phyloP scores from a whole-genome alignment of 2,797 vertebrate species.

The Cyprinella venusta region DNA sequence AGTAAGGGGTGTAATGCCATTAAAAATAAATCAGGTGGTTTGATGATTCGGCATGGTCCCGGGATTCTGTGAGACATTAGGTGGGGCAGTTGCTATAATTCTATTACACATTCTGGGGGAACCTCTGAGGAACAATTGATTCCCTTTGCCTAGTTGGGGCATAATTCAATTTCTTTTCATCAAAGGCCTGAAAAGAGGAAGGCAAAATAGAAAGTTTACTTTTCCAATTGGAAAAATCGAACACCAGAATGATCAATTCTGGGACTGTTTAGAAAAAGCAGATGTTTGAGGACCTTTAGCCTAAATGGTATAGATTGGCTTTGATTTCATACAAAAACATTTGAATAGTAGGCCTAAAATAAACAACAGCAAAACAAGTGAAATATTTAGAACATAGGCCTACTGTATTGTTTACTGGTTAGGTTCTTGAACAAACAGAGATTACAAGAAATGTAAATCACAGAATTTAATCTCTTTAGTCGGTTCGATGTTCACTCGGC shows the following conservation, averaged over 20 bases:
- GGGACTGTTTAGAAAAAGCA: constrained; percentile 32
- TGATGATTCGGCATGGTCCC: constrained; percentile 78
- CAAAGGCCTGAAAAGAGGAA: constrained; percentile 65
- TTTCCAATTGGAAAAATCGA: constrained; percentile 61
- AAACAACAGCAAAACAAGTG: constrained; percentile 6
- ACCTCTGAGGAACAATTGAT: constrained; percentile 78
- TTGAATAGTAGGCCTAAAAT: not conserved
- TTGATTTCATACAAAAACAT: constrained; percentile 23
- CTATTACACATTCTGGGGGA: constrained; percentile 77
- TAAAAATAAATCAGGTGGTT: constrained; percentile 86
- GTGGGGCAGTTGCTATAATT: constrained; percentile 78
- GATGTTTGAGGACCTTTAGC: constrained; percentile 46
- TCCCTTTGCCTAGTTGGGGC: constrained; percentile 73
- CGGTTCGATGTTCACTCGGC: constrained; percentile 74
- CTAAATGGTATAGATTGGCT: not conserved
- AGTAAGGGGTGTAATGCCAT: constrained; percentile 84
- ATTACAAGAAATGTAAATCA: constrained; percentile 71
- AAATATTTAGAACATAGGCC: not conserved
- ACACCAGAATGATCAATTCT: constrained; percentile 61
- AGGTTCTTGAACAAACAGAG: constrained; percentile 41
- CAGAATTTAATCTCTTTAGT: constrained; percentile 77
- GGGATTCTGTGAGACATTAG: constrained; percentile 78
- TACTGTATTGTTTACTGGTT: not conserved
- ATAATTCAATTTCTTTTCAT: constrained; percentile 77
- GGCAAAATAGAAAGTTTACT: constrained; percentile 59